Base-by-base conservation (phyloP, 2,113 vertebrate genomes). In the Turdus rufiventris region DNA sequence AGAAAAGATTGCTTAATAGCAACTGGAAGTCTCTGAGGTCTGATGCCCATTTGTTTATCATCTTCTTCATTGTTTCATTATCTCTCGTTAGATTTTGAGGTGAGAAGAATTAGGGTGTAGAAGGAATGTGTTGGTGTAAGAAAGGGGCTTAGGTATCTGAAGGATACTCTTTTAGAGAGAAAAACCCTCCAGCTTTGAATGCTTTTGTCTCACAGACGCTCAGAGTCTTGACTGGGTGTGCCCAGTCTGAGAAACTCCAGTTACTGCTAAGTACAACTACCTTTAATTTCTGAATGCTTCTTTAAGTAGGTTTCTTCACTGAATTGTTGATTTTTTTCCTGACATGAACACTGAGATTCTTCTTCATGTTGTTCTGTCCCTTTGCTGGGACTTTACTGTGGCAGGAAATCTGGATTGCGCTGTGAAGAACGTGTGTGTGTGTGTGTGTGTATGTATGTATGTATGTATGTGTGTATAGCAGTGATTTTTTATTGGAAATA, bases 401-500 rank as follows among this genome's bases (percentile, higher is more conserved):
- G 4, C 33, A 81, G n/a, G 17, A 92, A 57, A 63, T 60, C 14
- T 7, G 18, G 17, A 25, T 88, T 81, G 63, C 38, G 23, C 36
- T 61, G 25, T 75, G 36, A 89, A 89, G 31, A 67, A 29, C 9
- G 26, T 8, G 13, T 75, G 11, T 89, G 2, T 47, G 3, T 61
- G 1, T 61, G 0, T 73, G 1, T 66, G 5, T 47, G 4, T 66
- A 5, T 38, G 18, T 25, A 15, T 50, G 6, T 48, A 5, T 51
- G 2, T 63, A 14, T 66, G 16, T 50, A 6, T 77, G 31, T 66
- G 14, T 50, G 6, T 78, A 31, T 75, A 21, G 6, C 5, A 53
- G 8, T 86, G 63, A 14, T 53, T 85, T 86, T 92, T 92, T 72
- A 47, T 73, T 81, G 11, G 19, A 86, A 71, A 66, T 68, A 65